Percentiles rank a stretch among this genome's conserved stretches.
These are phyloP conservation scores for Alaudala cheleensis DNA, from an alignment of 2,113 vertebrate species.

Conservation along the genomic window DNA sequence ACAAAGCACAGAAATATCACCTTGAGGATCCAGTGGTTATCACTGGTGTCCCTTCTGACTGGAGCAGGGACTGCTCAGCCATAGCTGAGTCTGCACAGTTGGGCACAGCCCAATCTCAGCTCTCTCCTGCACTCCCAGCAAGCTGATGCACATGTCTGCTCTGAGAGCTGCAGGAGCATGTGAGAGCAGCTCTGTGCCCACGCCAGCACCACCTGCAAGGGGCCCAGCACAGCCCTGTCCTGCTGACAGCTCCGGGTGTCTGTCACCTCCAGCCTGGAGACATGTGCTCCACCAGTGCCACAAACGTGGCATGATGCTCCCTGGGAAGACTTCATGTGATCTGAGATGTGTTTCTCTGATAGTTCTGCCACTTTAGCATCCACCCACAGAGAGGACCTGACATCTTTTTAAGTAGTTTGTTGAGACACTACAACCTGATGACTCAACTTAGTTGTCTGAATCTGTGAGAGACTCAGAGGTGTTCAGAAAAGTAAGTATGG, in stretches of 20 bases:
- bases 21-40: not conserved
- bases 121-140: not conserved
- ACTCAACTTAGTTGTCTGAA: not conserved
- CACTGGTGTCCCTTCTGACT: not conserved
- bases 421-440: not conserved
- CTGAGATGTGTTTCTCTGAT: not conserved
- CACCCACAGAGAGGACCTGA: not conserved
- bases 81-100: not conserved
- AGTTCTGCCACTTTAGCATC: not conserved
- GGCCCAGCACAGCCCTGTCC: not conserved
- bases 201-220: fast-evolving
- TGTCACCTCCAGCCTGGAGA: not conserved
- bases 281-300: not conserved
- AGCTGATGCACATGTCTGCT: not conserved
- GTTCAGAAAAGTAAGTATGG: not conserved
- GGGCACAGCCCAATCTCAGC: not conserved
- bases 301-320: not conserved
- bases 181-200: not conserved
- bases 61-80: not conserved
- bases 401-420: not conserved
- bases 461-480: not conserved
- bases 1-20: not conserved
- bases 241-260: not conserved
- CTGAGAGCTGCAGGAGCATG: not conserved
- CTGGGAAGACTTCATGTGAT: not conserved